Conservation (phyloP, 1,140 invertebrate genomes). For the Trichonephila inaurata region DNA sequence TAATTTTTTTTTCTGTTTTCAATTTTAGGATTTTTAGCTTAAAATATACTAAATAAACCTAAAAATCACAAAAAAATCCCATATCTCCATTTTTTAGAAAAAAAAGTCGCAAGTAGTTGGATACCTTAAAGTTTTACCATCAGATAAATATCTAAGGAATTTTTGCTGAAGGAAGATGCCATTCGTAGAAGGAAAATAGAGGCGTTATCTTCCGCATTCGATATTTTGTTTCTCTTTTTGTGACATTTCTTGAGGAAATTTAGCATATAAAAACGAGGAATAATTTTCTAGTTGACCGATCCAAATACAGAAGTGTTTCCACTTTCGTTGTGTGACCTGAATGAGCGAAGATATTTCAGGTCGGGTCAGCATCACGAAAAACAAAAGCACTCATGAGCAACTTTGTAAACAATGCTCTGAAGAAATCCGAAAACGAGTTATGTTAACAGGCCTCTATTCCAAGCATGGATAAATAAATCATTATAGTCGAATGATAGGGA, state of each 20-base stretch:
- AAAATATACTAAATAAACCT: no score
- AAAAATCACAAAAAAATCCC: no score
- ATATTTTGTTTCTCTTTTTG: not conserved
- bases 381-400: not conserved
- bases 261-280: not conserved
- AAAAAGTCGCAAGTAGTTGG: no score
- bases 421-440: not conserved
- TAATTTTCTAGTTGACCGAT: slow-evolving; percentile 29
- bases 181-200: no score
- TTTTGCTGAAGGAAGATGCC: no score
- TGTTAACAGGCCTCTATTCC: not conserved
- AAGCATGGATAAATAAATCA: not conserved
- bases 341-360: not conserved
- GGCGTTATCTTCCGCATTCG: not conserved
- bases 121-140: no score
- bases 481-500: not conserved
- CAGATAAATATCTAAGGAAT: no score
- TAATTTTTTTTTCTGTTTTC: no score
- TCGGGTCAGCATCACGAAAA: not conserved
- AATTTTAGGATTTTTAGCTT: no score
- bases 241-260: not conserved
- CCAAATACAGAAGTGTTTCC: slow-evolving; percentile 10
- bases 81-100: no score
- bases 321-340: not conserved
- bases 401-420: not conserved